Percentiles rank a stretch among this genome's conserved stretches.
Evolutionary conservation across 2,888 invertebrate species (phyloP).

Genomic region (Morpho achilles): DNA sequence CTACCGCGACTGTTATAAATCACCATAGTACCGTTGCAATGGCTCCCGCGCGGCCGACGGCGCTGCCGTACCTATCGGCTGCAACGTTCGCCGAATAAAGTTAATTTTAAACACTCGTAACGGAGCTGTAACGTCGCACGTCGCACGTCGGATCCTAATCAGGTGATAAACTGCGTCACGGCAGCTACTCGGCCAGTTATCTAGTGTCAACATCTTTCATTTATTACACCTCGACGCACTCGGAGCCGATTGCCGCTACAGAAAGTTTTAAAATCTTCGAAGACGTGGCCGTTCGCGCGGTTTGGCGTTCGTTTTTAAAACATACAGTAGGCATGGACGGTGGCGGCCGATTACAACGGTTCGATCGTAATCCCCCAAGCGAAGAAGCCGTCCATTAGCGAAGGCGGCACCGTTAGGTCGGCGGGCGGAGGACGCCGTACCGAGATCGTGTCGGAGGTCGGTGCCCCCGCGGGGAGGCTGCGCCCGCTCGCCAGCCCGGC

Average conservation of each 20-base stretch:
- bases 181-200: not conserved
- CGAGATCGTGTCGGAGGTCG: conserved; percentile 53
- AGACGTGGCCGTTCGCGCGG: no score
- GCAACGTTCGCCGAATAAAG: no score
- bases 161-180: not conserved
- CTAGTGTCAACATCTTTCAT: not conserved
- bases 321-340: no score
- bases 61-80: no score
- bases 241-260: no score
- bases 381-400: not conserved
- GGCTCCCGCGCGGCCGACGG: no score
- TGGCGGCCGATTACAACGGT: not conserved
- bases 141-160: not conserved
- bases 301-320: no score
- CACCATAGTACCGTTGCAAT: no score
- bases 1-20: no score
- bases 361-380: not conserved
- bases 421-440: conserved; percentile 24
- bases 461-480: conserved; percentile 40
- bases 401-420: conserved; percentile 16
- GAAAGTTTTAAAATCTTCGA: no score
- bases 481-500: conserved; percentile 23
- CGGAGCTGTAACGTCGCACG: not conserved
- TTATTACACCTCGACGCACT: not conserved
- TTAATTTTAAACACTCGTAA: no score